Percentiles rank a stretch among this genome's conserved stretches.
phyloP scores from a whole-genome alignment of 2,797 vertebrate genomes.

The Chelidonichthys spinosus region DNA sequence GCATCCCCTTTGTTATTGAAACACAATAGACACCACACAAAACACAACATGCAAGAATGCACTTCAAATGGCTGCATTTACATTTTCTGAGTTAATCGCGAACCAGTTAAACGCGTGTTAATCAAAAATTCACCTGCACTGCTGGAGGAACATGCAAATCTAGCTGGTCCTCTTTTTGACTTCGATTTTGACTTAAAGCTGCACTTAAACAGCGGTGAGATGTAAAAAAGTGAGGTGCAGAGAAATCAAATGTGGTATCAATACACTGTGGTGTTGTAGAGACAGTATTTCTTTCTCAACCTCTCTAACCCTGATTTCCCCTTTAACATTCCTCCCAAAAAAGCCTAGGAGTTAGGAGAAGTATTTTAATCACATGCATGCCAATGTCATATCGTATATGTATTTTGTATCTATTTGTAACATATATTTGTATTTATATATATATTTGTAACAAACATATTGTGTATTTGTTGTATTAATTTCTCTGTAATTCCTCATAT shows the following conservation, averaged over 20 bases:
- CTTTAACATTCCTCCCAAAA: not conserved
- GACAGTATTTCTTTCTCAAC: not conserved
- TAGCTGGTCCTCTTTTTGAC: not conserved
- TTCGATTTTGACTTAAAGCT: conserved; percentile 47
- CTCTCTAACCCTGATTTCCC: not conserved
- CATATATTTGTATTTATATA: too few species aligned
- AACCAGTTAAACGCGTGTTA: conserved; percentile 24
- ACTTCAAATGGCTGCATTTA: conserved; percentile 26
- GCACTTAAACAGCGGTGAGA: conserved; percentile 17
- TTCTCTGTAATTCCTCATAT: not conserved
- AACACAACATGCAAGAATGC: conserved; percentile 54
- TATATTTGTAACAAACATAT: not conserved
- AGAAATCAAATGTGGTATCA: not conserved
- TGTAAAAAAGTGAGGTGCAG: not conserved
- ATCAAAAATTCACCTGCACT: not conserved
- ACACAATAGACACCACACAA: conserved; percentile 46
- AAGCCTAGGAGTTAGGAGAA: not conserved
- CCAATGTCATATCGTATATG: not conserved
- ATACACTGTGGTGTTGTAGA: not conserved
- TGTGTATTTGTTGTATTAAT: not conserved
- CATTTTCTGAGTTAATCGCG: not conserved
- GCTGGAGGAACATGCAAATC: conserved; percentile 2
- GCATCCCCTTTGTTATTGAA: conserved; percentile 53
- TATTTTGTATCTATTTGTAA: conserved; percentile 1
- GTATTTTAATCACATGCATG: not conserved